Evolutionary conservation across 2,113 vertebrate genomes (phyloP), one percentile per base, ranked within the genome.

Genomic region (Pantherophis guttatus): DNA sequence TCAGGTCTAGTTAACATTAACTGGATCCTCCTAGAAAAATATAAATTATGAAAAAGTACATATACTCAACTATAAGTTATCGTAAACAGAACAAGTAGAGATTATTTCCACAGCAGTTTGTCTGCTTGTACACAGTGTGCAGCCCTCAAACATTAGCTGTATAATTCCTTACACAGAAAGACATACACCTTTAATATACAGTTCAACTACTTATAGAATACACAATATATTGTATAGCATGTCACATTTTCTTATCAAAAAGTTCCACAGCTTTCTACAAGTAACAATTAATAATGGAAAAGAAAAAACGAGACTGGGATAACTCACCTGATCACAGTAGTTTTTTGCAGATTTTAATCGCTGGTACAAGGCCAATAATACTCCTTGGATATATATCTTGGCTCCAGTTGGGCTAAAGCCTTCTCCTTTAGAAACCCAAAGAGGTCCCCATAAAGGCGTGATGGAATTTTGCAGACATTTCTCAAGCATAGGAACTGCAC

Each of bases 241-340:
- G 96, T 95, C 97, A 97, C 91, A n/a, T 90, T 92, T 95, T 94
- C 95, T 96, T 93, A 95, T 93, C 97, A 96, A 95, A 96, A 55
- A 57, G 91, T 95, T 97, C 94, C 87, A 13, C 8, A 94, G 92
- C 5, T 96, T 95, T 86, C 95, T 88, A 95, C 54, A 96, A 95
- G 24, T 50, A 94, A 91, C 86, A 96, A 95, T 96, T 94, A 94
- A 89, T 92, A 97, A 94, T 39, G 44, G 94, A 96, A 93, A 95
- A 52, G 93, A 50, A 96, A 94, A 96, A 95, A 93, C 90, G 97
- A 97, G 91, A 96, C 90, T 62, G 85, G 88, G 91, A 91, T 94
- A 94, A 97, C 98, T 98, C 97, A 98, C 98, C 98, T 98, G 97
- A 87, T 97, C 95, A 92, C 94, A 97, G 96, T 96, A 97, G 86